Conservation (phyloP, 2,888 invertebrate genomes). For the Pecten maximus region DNA sequence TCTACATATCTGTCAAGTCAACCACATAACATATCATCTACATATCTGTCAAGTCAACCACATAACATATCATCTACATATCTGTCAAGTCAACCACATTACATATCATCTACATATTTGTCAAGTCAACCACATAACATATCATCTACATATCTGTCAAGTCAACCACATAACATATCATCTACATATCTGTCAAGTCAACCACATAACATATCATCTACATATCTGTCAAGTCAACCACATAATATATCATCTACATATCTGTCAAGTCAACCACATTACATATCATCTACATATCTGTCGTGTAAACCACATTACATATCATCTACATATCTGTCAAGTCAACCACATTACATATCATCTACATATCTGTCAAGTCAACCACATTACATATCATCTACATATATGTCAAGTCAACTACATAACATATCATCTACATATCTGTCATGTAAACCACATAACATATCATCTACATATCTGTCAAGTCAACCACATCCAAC, state of each 20-base stretch:
- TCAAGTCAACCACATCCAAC: no score
- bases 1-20: no score
- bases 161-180: not conserved
- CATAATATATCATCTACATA: not conserved
- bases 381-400: no score
- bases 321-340: not conserved
- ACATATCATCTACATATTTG: not conserved
- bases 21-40: no score
- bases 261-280: not conserved
- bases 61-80: no score
- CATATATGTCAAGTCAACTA: no score
- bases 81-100: no score
- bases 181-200: not conserved
- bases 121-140: not conserved
- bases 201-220: slow-evolving; percentile 58
- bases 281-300: not conserved
- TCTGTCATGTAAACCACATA: no score
- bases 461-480: no score
- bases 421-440: no score
- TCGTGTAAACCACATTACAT: not conserved
- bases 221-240: slow-evolving; percentile 64
- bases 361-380: not conserved
- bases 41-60: no score
- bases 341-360: not conserved
- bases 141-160: not conserved